Percentiles rank a stretch among this genome's conserved stretches.
These are phyloP conservation scores for Drosophila truncata DNA, from an alignment of 1,140 invertebrate species.

Conservation along the genomic window DNA sequence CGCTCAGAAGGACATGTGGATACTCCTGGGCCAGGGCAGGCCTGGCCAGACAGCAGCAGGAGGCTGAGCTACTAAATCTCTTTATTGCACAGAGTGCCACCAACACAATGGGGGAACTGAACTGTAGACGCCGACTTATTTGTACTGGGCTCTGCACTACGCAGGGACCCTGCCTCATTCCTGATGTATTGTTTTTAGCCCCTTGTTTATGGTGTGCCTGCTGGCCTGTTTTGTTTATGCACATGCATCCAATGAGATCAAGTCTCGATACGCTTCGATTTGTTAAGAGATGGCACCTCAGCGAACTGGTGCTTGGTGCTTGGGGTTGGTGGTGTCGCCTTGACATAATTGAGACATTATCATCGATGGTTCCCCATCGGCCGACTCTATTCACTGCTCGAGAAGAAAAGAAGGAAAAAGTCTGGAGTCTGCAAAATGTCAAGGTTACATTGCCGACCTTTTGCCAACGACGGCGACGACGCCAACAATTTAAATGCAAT, in stretches of 20 bases:
- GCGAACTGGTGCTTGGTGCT: neutral
- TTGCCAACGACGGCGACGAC: conserved; percentile 55
- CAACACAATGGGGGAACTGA: conserved; percentile 53
- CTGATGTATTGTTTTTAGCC: conserved; percentile 69
- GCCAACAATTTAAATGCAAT: conserved; percentile 82
- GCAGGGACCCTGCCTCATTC: conserved; percentile 37
- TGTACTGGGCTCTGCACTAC: conserved; percentile 62
- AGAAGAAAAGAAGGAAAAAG: conserved; percentile 1
- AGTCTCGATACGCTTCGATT: conserved; percentile 56
- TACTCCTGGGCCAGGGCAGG: conserved; percentile 18
- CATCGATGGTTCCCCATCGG: conserved; percentile 48
- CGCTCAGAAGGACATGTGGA: conserved; percentile 69
- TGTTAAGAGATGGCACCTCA: conserved; percentile 54
- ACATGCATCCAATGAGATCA: conserved; percentile 44
- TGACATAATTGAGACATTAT: conserved; percentile 84
- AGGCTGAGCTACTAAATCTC: conserved; percentile 75
- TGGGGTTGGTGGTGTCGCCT: conserved; percentile 26
- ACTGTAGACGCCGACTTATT: conserved; percentile 63
- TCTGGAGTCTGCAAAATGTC: conserved; percentile 59
- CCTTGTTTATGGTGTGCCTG: conserved; percentile 63
- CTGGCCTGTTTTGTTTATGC: conserved; percentile 71
- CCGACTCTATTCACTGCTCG: conserved; percentile 53
- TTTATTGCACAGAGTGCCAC: conserved; percentile 56
- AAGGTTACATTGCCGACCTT: conserved; percentile 76
- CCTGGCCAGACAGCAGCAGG: conserved; percentile 19